Base-by-base conservation (phyloP, 2,888 invertebrate species). In the Hirtodrosophila cameraria region DNA sequence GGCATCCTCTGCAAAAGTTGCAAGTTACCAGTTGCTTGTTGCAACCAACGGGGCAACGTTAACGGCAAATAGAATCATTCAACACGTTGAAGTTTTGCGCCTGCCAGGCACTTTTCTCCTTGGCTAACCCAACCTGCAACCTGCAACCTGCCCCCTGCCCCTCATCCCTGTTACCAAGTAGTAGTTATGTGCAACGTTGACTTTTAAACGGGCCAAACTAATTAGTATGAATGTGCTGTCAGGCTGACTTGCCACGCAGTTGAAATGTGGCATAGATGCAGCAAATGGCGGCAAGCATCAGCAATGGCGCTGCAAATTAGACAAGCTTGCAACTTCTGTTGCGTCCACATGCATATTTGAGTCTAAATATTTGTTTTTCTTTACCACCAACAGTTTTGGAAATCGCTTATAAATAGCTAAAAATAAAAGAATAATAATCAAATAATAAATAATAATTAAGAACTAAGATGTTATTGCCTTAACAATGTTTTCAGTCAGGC, bases 211-310 rank as follows among this genome's bases (percentile, higher is more conserved):
- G 20, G 42, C 45, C 46, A 63, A 42, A 39, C 38, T 79, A 72
- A 79, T 76, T 75, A 75, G 69, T 62, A 79, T 72, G 18, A 76
- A 72, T 73, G 73, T 50, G 28, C 55, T 25, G 31, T n/a, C 48
- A 28, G n/a, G 45, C 33, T 3, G n/a, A 15, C 18, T 42, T 43
- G 28, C 50, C 12, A 8, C n/a, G 23, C 27, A 27, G 45, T 38
- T 58, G 25, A 46, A 35, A 33, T 38, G 46, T 16, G 28, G 30
- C 49, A 39, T 30, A 9, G 23, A 28, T 7, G 11, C 4, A 11
- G 18, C 23, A 50, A 15, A 3, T 39, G 12, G 15, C n/a, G 28
- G 13, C 48, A 15, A 8, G 12, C 15, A 15, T 16, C 12, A 2
- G 2, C 18, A 5, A n/a, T n/a, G n/a, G n/a, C n/a, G 18, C 4